Percentiles rank a stretch among this genome's conserved stretches.
These are phyloP conservation scores for Urophycis tenuis DNA, from an alignment of 2,797 vertebrate species.

Conservation along the genomic window DNA sequence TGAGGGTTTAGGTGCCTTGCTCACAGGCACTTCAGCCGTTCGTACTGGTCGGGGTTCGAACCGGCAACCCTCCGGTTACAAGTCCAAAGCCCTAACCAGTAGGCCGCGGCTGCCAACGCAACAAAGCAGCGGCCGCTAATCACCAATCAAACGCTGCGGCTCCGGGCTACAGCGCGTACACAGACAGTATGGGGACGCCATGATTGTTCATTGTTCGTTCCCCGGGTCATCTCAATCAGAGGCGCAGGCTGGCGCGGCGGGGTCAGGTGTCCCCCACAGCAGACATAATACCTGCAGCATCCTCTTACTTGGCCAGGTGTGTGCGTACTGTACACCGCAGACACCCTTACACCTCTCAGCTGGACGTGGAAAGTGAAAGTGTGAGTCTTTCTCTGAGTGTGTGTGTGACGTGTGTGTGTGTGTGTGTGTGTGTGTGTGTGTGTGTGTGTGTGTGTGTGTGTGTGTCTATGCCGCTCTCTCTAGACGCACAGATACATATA, in stretches of 20 bases:
- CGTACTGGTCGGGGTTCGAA: too few relatives aligned
- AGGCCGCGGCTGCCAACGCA: too few relatives aligned
- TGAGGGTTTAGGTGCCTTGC: too few relatives aligned
- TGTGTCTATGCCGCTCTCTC: too few relatives aligned
- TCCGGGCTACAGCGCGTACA: not conserved
- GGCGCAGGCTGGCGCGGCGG: not conserved
- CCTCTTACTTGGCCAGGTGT: not conserved
- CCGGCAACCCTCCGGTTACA: too few relatives aligned
- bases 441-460: not conserved
- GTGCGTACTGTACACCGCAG: not conserved
- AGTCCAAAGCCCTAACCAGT: too few relatives aligned
- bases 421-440: not conserved
- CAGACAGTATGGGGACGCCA: not conserved
- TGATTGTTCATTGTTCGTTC: not conserved
- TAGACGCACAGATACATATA: too few relatives aligned
- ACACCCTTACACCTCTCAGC: not conserved
- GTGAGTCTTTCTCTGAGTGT: not conserved
- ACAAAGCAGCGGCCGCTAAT: too few relatives aligned
- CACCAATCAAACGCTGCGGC: too few relatives aligned
- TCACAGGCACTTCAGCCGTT: too few relatives aligned
- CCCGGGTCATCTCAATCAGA: not conserved
- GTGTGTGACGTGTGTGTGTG: too few relatives aligned
- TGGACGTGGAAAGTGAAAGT: not conserved
- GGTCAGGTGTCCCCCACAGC: constrained; percentile 2
- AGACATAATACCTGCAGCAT: constrained; percentile 3